phyloP scores from a whole-genome alignment of 2,113 vertebrate species.

The Ovis aries region DNA sequence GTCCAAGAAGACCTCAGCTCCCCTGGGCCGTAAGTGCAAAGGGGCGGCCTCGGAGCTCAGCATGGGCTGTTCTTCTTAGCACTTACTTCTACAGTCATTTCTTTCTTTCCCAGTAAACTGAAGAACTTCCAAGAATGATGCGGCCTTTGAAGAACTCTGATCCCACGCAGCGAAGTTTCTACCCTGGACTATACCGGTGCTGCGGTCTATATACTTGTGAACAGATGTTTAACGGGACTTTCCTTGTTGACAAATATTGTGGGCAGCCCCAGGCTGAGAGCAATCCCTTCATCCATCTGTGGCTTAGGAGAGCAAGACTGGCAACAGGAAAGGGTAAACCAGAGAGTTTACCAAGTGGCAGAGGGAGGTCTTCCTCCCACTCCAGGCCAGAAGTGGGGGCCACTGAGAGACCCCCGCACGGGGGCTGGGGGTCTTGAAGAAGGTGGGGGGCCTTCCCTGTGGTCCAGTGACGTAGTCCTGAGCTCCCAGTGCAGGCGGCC shows the following conservation, averaged over 20 bases:
- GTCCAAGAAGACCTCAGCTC: not conserved
- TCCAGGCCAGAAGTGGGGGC: not conserved
- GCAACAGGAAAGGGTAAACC: not conserved
- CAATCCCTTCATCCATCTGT: not conserved
- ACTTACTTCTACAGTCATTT: not conserved
- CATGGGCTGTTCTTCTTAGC: not conserved
- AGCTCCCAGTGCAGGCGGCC: not conserved
- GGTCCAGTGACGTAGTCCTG: not conserved
- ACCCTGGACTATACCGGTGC: not conserved
- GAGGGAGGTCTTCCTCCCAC: not conserved
- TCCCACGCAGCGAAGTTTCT: not conserved
- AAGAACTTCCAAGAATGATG: not conserved
- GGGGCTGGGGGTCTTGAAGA: not conserved
- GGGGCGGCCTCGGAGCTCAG: not conserved
- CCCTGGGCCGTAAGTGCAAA: fast-evolving
- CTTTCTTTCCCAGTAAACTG: not conserved
- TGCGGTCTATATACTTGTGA: not conserved
- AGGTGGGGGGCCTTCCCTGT: fast-evolving
- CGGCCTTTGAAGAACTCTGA: not conserved
- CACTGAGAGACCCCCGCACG: not conserved
- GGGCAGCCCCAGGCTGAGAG: not conserved
- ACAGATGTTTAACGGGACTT: not conserved
- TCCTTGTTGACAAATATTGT: not conserved
- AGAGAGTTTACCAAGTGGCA: not conserved
- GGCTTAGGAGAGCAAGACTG: not conserved